Conservation (phyloP, 2,888 invertebrate genomes). For the Hyppa rectilinea region DNA sequence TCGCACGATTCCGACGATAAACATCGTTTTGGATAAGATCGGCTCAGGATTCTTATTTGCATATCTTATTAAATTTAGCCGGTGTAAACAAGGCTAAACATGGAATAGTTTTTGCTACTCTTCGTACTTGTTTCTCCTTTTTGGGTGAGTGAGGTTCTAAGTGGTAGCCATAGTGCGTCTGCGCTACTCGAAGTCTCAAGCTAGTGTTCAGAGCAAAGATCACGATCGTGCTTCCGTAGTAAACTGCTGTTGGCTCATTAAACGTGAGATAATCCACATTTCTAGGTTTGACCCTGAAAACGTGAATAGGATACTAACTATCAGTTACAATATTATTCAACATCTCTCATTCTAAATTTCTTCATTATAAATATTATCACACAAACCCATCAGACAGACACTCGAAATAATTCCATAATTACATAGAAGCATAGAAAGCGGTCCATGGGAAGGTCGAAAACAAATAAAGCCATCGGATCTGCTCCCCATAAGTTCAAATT, state of each 20-base stretch:
- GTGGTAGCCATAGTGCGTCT: constrained; percentile 17
- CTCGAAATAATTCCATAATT: constrained; percentile 65
- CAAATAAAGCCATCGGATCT: constrained; percentile 80
- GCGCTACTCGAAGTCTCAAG: constrained; percentile 25
- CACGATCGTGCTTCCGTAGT: constrained; percentile 49
- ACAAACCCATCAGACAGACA: constrained; percentile 49
- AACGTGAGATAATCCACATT: constrained; percentile 49
- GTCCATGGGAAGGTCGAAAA: constrained; percentile 78
- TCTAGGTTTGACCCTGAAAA: constrained; percentile 41
- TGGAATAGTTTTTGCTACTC: constrained; percentile 54
- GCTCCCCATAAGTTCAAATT: constrained; percentile 89
- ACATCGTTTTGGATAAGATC: constrained; percentile 74
- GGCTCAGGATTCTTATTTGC: constrained; percentile 71
- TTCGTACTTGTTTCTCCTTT: constrained; percentile 48
- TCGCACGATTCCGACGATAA: constrained; percentile 81
- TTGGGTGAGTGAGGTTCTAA: constrained; percentile 18
- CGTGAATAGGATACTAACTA: constrained; percentile 43
- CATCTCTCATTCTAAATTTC: constrained; percentile 11
- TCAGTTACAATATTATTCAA: constrained; percentile 19
- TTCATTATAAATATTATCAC: constrained; percentile 42
- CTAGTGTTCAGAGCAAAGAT: constrained; percentile 57
- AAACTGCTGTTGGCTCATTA: constrained; percentile 50
- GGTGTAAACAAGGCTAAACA: constrained; percentile 52
- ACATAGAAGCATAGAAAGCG: constrained; percentile 72
- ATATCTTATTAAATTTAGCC: constrained; percentile 68